Evolutionary conservation across 2,888 invertebrate genomes (phyloP), one percentile per base, ranked within the genome.

Genomic region (Morpho achilles): DNA sequence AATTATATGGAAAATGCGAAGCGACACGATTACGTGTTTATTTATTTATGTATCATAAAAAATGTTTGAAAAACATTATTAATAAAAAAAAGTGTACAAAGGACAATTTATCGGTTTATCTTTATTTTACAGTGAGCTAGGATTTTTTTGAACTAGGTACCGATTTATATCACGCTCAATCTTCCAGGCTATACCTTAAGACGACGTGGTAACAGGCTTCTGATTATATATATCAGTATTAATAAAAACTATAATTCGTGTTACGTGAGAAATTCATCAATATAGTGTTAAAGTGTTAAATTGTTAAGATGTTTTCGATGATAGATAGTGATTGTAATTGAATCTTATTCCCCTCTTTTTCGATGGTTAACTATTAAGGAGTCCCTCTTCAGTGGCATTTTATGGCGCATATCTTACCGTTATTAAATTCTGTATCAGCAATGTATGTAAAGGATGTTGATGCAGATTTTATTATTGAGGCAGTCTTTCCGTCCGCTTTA

Each of bases 201-300:
- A 52, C 42, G 42, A 57, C 55, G 57, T 53, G 57, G 40, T 43
- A 7, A n/a, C 39, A 43, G 53, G 48, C 23, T 50, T 59, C 62
- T 69, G 69, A 62, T 70, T 72, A 72, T 74, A 70, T 68, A 75
- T 72, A 65, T 75, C 84, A 87, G 82, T 87, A 86, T 85, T 85
- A 83, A 74, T 74, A 41, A 76, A 78, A 80, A 48, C 53, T 80
- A 77, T 75, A 76, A 71, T 72, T 63, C 59, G 70, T 76, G 74
- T 78, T 71, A 74, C 74, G 69, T 73, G 56, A 54, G 50, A 60
- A 60, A 63, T 58, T 65, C 61, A 60, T 47, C 62, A 59, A 54
- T 65, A 65, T 63, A 65, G 60, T 59, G 50, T 53, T 61, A 59
- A 72, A 74, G 69, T 67, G 77, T 83, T 84, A 79, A 76, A 71